phyloP scores from a whole-genome alignment of 1,140 invertebrate species.

The Chymomyza costata region DNA sequence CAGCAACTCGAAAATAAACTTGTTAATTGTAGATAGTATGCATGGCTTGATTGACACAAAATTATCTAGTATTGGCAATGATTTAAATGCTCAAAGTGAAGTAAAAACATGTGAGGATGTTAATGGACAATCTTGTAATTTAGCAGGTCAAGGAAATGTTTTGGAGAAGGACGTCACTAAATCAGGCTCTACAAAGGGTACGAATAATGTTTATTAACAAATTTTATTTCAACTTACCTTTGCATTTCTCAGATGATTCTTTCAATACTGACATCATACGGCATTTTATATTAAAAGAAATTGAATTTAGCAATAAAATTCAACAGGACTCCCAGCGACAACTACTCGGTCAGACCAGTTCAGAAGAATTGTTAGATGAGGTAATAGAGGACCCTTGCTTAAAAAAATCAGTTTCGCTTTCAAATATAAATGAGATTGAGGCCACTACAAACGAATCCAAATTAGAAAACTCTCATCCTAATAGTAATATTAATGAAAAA shows the following conservation, averaged over 20 bases:
- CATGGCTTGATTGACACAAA: conserved; percentile 44
- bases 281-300: conserved; percentile 36
- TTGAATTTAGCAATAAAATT: conserved; percentile 15
- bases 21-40: conserved; percentile 15
- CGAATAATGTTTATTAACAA: too few relatives aligned
- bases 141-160: conserved; percentile 38
- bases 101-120: conserved; percentile 33
- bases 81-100: conserved; percentile 22
- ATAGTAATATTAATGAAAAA: too few relatives aligned
- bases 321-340: neutral
- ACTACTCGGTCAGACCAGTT: too few relatives aligned
- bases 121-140: conserved; percentile 56
- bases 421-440: conserved; percentile 5
- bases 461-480: too few relatives aligned
- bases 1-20: conserved; percentile 29
- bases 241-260: too few relatives aligned
- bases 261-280: too few relatives aligned
- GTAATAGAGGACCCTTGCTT: conserved; percentile 36
- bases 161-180: too few relatives aligned
- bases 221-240: too few relatives aligned
- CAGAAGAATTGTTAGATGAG: too few relatives aligned
- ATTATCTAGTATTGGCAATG: conserved; percentile 45
- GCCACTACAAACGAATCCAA: conserved; percentile 7
- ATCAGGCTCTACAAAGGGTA: too few relatives aligned
- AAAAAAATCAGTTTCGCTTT: conserved; percentile 30